These are phyloP conservation scores for Anguilla obscura DNA, from an alignment of 2,797 vertebrate species.

Conservation along the genomic window DNA sequence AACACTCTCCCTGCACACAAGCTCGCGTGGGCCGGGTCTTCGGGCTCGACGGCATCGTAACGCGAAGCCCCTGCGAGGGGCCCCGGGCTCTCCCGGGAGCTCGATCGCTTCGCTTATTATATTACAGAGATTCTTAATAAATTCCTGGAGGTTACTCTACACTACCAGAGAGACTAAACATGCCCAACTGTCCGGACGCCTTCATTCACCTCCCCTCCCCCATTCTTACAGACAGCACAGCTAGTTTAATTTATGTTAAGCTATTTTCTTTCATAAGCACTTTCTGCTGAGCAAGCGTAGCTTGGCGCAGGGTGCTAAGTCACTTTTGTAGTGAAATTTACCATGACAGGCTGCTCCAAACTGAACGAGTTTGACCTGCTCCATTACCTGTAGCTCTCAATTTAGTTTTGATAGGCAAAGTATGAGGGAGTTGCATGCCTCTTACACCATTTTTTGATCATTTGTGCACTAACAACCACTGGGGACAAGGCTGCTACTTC, in stretches of 20 bases:
- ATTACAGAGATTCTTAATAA: constrained; percentile 21
- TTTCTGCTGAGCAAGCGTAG: background rate
- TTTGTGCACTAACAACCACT: background rate
- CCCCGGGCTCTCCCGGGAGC: background rate
- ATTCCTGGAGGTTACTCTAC: background rate
- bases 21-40: background rate
- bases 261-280: background rate
- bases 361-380: background rate
- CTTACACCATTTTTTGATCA: background rate
- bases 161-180: constrained; percentile 9
- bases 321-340: constrained; percentile 4
- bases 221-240: background rate
- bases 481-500: background rate
- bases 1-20: constrained; percentile 6
- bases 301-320: background rate
- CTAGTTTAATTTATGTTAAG: background rate
- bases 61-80: background rate
- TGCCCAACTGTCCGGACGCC: background rate
- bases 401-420: constrained; percentile 4
- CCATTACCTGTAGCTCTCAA: background rate
- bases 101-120: background rate
- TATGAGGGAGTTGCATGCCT: background rate
- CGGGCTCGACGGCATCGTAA: background rate
- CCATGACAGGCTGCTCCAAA: background rate
- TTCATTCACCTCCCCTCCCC: too few species aligned